Evolutionary conservation across 2,888 invertebrate genomes (phyloP), one percentile per base, ranked within the genome.

Genomic region (Metopia argyrocephala): DNA sequence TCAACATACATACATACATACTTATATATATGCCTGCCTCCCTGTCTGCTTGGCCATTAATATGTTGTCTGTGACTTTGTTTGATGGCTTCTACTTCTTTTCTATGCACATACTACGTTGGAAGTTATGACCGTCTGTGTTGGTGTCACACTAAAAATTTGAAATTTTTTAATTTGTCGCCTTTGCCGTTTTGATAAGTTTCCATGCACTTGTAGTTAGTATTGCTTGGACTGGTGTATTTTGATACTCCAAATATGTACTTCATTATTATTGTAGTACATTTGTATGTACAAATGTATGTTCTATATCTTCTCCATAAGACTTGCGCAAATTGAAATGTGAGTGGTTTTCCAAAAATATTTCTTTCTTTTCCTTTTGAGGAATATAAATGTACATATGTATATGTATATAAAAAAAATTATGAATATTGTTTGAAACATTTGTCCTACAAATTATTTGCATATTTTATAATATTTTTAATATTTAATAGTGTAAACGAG

Each of bases 281-380:
- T n/a, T n/a, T n/a, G n/a, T n/a, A n/a, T n/a, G 23, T 23, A 52
- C 64, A 20, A n/a, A 46, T 28, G 28, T 38, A 23, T 23, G 7
- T 27, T n/a, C n/a, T 7, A n/a, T 20, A 5, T 38, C 56, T 68
- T 48, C 78, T 81, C 81, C 81, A 74, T 21, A 70, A 66, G 81
- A 81, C 81, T 81, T 81, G 81, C 81, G 81, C 81, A 81, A 76
- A 25, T 18, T 66, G 64, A 52, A 70, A 78, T 69, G 9, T 48
- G 69, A 76, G 68, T 50, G 74, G 25, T 62, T 23, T 70, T 78
- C 78, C 78, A 70, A 66, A 70, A 54, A 48, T 28, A 27, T 54
- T 62, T 48, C 0, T 38, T 38, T 38, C 12, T 1, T 31, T 31
- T 38, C 6, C 15, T 2, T 38, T 15, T 38, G 38, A n/a, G n/a